Evolutionary conservation across 2,888 invertebrate species (phyloP).

Genomic region (Phortica okadai): DNA sequence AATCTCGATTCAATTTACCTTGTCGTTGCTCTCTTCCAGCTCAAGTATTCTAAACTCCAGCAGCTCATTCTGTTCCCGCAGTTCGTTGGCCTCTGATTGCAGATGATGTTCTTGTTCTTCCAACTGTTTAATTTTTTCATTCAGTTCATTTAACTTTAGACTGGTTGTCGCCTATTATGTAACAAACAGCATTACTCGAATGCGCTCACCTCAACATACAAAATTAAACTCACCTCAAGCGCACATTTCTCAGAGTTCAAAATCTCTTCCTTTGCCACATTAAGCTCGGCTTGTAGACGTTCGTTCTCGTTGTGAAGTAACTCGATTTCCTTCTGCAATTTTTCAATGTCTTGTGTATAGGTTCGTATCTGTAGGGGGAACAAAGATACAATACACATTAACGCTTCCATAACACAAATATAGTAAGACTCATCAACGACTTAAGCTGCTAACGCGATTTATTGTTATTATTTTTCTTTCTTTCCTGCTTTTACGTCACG

Average conservation of each 20-base stretch:
- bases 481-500: not conserved
- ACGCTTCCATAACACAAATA: slow-evolving; percentile 3
- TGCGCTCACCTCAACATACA: not conserved
- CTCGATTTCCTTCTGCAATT: slow-evolving; percentile 75
- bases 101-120: slow-evolving; percentile 79
- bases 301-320: slow-evolving; percentile 76
- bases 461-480: too few species aligned
- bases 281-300: slow-evolving; percentile 76
- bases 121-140: slow-evolving; percentile 76
- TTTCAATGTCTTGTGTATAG: slow-evolving; percentile 73
- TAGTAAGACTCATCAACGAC: not conserved
- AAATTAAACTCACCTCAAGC: slow-evolving; percentile 70
- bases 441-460: not conserved
- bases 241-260: slow-evolving; percentile 77
- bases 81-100: slow-evolving; percentile 83
- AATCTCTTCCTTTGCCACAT: slow-evolving; percentile 77
- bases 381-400: not conserved
- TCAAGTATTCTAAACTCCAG: slow-evolving; percentile 88
- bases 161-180: slow-evolving; percentile 46
- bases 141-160: slow-evolving; percentile 68
- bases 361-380: slow-evolving; percentile 59
- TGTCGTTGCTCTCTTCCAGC: slow-evolving; percentile 82
- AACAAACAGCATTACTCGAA: not conserved
- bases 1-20: slow-evolving; percentile 63
- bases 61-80: slow-evolving; percentile 87